Evolutionary conservation across 1,140 invertebrate species (phyloP), one percentile per base, ranked within the genome.

Genomic region (Panagrolaimus sp.): DNA sequence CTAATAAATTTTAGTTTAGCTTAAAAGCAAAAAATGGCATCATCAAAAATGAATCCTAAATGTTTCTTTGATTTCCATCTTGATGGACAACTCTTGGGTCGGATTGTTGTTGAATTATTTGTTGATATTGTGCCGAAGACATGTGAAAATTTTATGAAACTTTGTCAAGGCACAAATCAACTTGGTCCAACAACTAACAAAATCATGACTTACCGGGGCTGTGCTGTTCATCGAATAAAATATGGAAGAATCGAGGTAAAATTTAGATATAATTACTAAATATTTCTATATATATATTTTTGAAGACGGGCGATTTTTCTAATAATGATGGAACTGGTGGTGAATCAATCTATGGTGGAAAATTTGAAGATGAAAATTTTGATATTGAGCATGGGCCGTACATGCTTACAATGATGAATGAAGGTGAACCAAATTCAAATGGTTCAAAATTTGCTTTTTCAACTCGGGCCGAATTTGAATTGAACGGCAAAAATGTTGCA

Each of bases 361-460:
- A 90, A 67, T 97, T 97, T 84, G 88, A 88, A 62, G 94, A 98
- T 87, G 94, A 97, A 83, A 96, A 97, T 86, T 98, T 97, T 86
- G 95, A 96, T 63, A 87, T 95, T 10, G 90, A 91, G 79, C 94
- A 96, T 79, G 74, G 79, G 26, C 80, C 80, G 3, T 81, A 76
- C 58, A 66, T 83, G 28, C 71, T 81, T 9, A 77, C 71, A n/a
- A 81, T 81, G 79, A 80, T 80, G 12, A 81, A 81, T 67, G 73
- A 78, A 55, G 76, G 96, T 0, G n/a, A n/a, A n/a, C 89, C 94
- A 9, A 92, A 96, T 83, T 94, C 94, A 0, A 98, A 98, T 85
- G 95, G 95, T 12, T 94, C 93, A 77, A 95, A 98, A 85, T 98
- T 98, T 87, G 98, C 98, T 81, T 91, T 98, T 71, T 97, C 95